Evolutionary conservation across 1,140 invertebrate genomes (phyloP).

Genomic region (Trachymyrmex septentrionalis): DNA sequence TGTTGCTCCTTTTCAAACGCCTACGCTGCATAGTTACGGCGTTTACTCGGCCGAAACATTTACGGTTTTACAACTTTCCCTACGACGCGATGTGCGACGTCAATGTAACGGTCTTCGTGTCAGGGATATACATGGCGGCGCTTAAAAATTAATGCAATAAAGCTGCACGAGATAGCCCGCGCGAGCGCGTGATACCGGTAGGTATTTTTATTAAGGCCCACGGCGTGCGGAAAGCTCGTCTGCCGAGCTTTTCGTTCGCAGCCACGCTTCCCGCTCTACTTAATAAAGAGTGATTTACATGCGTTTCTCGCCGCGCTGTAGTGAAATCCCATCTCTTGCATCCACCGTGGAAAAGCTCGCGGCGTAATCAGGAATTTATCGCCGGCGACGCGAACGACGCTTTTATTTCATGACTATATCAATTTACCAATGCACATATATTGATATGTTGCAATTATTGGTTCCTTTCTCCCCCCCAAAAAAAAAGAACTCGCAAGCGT

Average conservation of each 20-base stretch:
- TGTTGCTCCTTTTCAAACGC: slow-evolving; percentile 31
- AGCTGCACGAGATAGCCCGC: slow-evolving; percentile 27
- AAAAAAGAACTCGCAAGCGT: not conserved
- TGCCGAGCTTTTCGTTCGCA: slow-evolving; percentile 42
- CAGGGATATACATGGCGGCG: slow-evolving; percentile 30
- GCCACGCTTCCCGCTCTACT: slow-evolving; percentile 73
- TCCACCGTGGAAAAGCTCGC: slow-evolving; percentile 30
- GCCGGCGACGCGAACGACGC: slow-evolving; percentile 2
- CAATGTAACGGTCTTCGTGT: slow-evolving; percentile 41
- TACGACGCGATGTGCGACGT: not conserved
- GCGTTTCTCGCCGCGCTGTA: slow-evolving; percentile 60
- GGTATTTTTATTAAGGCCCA: slow-evolving; percentile 53
- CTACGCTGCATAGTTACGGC: slow-evolving; percentile 16
- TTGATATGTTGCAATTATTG: slow-evolving; percentile 1
- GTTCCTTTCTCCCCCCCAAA: too few species aligned
- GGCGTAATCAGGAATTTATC: slow-evolving; percentile 56
- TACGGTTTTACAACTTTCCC: slow-evolving; percentile 50
- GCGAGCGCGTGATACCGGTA: slow-evolving; percentile 30
- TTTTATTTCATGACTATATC: not conserved
- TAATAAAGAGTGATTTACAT: slow-evolving; percentile 78
- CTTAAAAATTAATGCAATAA: slow-evolving; percentile 65
- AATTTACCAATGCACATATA: not conserved
- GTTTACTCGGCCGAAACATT: slow-evolving; percentile 39
- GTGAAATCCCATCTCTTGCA: slow-evolving; percentile 54
- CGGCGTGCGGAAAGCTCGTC: slow-evolving; percentile 50